Conservation (phyloP, 1,140 invertebrate species). For the Pantala flavescens region DNA sequence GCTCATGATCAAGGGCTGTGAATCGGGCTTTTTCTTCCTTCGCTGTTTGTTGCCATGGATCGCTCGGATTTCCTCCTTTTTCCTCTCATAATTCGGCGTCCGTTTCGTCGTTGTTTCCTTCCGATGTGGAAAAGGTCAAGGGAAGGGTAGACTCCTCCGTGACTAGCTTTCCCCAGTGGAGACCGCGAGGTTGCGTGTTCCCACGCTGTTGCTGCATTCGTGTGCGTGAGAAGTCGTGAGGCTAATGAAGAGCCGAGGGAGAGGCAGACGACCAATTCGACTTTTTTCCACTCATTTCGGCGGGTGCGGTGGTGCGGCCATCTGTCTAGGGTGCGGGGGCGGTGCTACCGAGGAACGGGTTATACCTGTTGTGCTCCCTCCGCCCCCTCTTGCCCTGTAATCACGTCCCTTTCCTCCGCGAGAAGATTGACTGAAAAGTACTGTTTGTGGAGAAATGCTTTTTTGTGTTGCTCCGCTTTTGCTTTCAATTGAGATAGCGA, state of each 20-base stretch:
- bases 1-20: too few species aligned
- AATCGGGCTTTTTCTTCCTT: too few species aligned
- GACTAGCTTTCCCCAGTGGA: constrained; percentile 15
- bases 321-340: constrained; percentile 18
- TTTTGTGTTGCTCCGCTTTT: neutral
- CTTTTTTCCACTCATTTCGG: neutral
- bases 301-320: neutral
- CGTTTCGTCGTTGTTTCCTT: too few species aligned
- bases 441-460: neutral
- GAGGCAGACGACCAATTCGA: neutral
- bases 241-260: neutral
- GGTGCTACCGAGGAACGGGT: constrained; percentile 13
- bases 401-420: neutral
- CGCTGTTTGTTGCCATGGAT: too few species aligned
- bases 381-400: neutral
- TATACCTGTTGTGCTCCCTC: constrained; percentile 7
- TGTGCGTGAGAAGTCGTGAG: neutral
- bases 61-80: too few species aligned
- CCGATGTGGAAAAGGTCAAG: neutral
- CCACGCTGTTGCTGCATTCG: neutral
- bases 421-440: neutral
- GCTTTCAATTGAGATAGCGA: too few species aligned
- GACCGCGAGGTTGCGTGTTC: neutral
- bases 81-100: too few species aligned
- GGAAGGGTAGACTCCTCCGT: constrained; percentile 4